Conservation (phyloP, 2,888 invertebrate genomes). For the Drosophila emarginata region DNA sequence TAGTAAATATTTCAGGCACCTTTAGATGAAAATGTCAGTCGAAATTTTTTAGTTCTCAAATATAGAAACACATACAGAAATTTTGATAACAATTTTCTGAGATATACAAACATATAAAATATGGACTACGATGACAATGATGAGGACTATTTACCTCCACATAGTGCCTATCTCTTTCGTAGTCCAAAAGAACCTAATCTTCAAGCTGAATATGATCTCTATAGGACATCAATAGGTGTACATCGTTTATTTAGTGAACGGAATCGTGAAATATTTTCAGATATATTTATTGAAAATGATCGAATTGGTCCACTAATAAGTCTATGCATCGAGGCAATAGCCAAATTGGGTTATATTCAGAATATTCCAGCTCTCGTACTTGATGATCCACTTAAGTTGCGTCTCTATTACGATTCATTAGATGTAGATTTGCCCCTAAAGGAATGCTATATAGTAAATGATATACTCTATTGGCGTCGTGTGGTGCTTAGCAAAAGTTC, state of each 20-base stretch:
- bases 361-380: conserved; percentile 35
- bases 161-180: conserved; percentile 47
- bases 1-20: conserved; percentile 53
- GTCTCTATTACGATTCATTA: conserved; percentile 67
- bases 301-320: conserved; percentile 60
- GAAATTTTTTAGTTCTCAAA: neutral
- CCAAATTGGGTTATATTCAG: conserved; percentile 44
- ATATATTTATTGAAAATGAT: conserved; percentile 64
- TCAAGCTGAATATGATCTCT: conserved; percentile 50
- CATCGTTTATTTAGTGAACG: conserved; percentile 59
- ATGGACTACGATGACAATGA: conserved; percentile 54
- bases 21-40: conserved; percentile 37
- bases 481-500: conserved; percentile 66
- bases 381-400: conserved; percentile 48
- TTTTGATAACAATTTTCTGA: neutral
- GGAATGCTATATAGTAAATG: conserved; percentile 67
- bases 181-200: conserved; percentile 65
- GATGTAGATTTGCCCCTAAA: conserved; percentile 68
- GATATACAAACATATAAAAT: neutral
- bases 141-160: conserved; percentile 45
- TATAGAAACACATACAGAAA: neutral
- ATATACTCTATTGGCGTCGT: conserved; percentile 74
- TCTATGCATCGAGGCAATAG: conserved; percentile 64
- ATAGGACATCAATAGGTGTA: conserved; percentile 56
- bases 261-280: conserved; percentile 63